Base-by-base conservation (phyloP, 2,888 invertebrate species). In the Drosophila conformis region DNA sequence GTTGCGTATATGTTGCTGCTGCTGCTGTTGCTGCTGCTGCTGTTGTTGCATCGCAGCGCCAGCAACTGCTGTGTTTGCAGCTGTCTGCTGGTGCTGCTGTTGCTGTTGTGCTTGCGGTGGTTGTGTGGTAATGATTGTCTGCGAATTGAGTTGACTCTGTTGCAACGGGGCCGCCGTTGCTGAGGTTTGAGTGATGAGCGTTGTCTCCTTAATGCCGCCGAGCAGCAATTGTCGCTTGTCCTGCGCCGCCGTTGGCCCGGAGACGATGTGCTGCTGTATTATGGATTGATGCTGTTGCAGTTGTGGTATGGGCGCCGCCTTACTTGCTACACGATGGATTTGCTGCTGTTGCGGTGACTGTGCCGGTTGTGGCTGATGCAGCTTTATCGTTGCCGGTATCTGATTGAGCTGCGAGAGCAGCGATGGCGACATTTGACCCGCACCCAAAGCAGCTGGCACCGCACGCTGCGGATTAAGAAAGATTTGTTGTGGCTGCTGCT, bases 231-330 rank as follows among this genome's bases (percentile, higher is more conserved):
- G 92, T 0, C 92, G 87, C 71, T 92, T 92, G 35, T 92, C 92
- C 1, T 33, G 49, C 1, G 53, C 46, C 1, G 48, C 48, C 5
- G 63, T 62, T 0, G 90, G 87, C 4, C 92, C 91, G 2, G 92
- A 92, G 36, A 92, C 90, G 13, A 92, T 91, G 63, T 92, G 92
- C 42, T 92, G 92, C 69, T 92, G 92, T 56, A 92, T 92, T 11
- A 92, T 92, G 11, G 92, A 92, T 56, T 91, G 92, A 67, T 91
- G 91, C 54, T 91, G 91, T 71, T 91, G 91, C 56, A 95, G 95
- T 73, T 95, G 95, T 62, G 95, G 95, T 68, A 42, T 95, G 92
- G 53, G 95, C 94, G 64, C 73, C 4, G 73, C 2, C 6, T 81
- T 76, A 5, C 72, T 74, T 29, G 80, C 65, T 13, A 87, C 70